Conservation (phyloP, 2,113 vertebrate species). For the Nanorana parkeri region DNA sequence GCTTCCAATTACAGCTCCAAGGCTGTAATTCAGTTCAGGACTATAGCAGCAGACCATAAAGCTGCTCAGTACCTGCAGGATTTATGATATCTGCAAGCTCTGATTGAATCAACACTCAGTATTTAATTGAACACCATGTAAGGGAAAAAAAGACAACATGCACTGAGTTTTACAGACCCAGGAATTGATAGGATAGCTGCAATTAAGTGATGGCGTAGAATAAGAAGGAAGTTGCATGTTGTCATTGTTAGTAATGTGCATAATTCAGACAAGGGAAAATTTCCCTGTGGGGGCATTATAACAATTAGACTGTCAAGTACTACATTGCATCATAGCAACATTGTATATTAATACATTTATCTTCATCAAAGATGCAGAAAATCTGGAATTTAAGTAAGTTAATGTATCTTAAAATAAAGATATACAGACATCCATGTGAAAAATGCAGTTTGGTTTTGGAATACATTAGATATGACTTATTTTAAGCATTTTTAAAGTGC, state of each 20-base stretch:
- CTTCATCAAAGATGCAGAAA: neutral
- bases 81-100: constrained; percentile 53
- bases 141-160: constrained; percentile 1
- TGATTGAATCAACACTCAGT: constrained; percentile 42
- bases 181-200: neutral
- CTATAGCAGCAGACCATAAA: constrained; percentile 39
- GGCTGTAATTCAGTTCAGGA: constrained; percentile 47
- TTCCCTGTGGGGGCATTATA: constrained; percentile 3
- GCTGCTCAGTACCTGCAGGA: constrained; percentile 39
- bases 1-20: constrained; percentile 49
- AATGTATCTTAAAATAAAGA: no score
- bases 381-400: no score
- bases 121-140: constrained; percentile 42
- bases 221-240: neutral
- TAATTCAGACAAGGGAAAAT: neutral
- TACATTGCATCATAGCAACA: neutral
- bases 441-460: no score
- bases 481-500: no score
- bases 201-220: neutral
- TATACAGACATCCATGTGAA: no score
- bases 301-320: neutral
- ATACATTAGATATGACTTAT: no score
- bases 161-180: neutral
- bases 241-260: neutral
- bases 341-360: neutral